Evolutionary conservation across 1,140 invertebrate genomes (phyloP).

Genomic region (Asbolus verrucosus): DNA sequence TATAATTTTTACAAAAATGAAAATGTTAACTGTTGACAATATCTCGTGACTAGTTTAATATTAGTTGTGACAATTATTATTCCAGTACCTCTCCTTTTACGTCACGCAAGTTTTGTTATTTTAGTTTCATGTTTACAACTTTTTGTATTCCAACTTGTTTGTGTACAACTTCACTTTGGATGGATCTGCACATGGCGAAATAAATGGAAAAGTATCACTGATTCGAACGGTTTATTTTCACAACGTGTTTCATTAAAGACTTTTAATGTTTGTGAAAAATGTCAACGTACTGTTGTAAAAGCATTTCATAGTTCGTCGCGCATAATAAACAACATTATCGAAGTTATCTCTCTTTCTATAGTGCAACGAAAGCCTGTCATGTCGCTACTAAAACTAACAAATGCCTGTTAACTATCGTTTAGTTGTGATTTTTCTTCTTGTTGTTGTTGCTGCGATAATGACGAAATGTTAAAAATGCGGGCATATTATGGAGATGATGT

Average conservation of each 20-base stretch:
- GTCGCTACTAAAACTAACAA: conserved; percentile 28
- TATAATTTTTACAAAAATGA: too few species aligned
- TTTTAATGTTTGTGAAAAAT: conserved; percentile 34
- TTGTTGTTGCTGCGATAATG: conserved; percentile 6
- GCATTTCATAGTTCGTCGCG: conserved; percentile 43
- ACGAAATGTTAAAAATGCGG: conserved; percentile 1
- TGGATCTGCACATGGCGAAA: background rate
- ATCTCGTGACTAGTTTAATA: too few species aligned
- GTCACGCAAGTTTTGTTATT: too few species aligned
- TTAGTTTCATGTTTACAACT: too few species aligned
- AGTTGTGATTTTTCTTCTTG: background rate
- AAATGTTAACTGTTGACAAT: too few species aligned
- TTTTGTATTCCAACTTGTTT: too few species aligned
- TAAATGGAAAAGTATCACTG: conserved; percentile 13
- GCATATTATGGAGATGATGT: conserved; percentile 16
- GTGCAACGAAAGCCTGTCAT: conserved; percentile 40
- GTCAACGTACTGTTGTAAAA: conserved; percentile 43
- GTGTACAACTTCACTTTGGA: too few species aligned
- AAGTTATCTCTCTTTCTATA: conserved; percentile 42
- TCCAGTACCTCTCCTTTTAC: too few species aligned
- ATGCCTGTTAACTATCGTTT: conserved; percentile 28
- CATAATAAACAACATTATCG: conserved; percentile 42
- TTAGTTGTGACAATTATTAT: too few species aligned
- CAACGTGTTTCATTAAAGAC: conserved; percentile 25
- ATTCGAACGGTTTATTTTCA: conserved; percentile 10